These are phyloP conservation scores for Falco naumanni DNA, from an alignment of 2,797 vertebrate species.

Conservation along the genomic window DNA sequence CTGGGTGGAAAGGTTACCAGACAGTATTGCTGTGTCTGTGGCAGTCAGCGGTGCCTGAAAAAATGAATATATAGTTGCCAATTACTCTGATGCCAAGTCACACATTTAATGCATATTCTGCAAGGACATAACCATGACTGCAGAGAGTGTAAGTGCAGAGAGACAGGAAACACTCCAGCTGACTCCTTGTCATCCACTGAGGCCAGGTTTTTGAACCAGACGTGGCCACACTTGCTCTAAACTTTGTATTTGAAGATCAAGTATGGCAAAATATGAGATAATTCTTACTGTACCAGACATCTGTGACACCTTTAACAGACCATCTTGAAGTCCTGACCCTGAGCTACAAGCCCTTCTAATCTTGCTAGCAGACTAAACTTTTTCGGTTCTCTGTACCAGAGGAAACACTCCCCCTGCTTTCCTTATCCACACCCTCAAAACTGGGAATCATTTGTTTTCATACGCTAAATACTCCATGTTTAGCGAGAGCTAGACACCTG, in stretches of 20 bases:
- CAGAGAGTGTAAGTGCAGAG: neutral
- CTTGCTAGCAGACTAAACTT: neutral
- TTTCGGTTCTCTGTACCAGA: neutral
- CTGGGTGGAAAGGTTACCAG: slow-evolving; percentile 97
- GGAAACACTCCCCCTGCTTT: neutral
- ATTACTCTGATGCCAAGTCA: neutral
- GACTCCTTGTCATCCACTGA: neutral
- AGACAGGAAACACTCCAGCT: neutral
- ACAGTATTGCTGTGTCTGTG: slow-evolving; percentile 93
- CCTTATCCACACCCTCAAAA: neutral
- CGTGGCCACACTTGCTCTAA: neutral
- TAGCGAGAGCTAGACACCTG: neutral
- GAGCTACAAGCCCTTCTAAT: neutral
- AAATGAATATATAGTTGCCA: neutral
- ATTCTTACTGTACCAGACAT: neutral
- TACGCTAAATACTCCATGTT: rapidly evolving
- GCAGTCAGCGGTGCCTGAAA: slow-evolving; percentile 92
- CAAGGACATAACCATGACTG: neutral
- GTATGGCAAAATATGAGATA: neutral
- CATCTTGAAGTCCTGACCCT: neutral
- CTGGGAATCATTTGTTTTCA: neutral
- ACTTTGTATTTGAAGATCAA: neutral
- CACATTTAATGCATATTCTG: neutral
- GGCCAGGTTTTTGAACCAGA: neutral
- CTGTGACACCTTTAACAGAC: neutral